Evolutionary conservation across 2,797 vertebrate species (phyloP), one percentile per base, ranked within the genome.

Genomic region (Otolemur crassicaudatus): DNA sequence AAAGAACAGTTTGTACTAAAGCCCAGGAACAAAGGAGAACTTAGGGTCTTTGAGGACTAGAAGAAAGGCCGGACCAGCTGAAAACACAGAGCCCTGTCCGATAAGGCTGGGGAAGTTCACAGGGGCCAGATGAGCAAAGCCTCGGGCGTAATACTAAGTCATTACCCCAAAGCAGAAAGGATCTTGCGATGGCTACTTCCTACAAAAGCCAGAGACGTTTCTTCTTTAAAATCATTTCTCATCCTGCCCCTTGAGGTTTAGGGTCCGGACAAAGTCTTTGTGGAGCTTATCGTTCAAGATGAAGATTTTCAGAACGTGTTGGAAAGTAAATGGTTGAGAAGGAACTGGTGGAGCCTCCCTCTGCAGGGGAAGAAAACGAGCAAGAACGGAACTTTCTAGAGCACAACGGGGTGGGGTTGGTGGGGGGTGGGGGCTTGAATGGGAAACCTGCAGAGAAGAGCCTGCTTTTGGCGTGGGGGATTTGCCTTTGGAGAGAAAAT

Each of bases 161-260:
- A 79, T 75, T 13, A 80, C 5, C 61, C 29, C 31, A 43, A 80
- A 95, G 79, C 25, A 76, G 0, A 16, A 70, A 70, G 34, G 3
- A 72, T 22, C 13, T 34, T 20, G 23, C 40, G 67, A 46, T 4
- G 70, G 23, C 12, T 90, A n/a, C 31, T 65, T 56, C 56, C 58
- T 80, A 23, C 37, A 49, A 88, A 95, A 58, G 23, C 56, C 27
- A 40, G 60, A 84, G 72, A 81, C 23, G 27, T 73, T 93, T 53
- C 49, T 91, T 90, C 81, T 79, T 31, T 34, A 76, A 90, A 89
- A 86, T 11, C 31, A 69, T 84, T 91, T 91, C 72, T 93, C 60
- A 72, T 11, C 43, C 12, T 17, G 27, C 67, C 69, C 76, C 69
- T 81, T 81, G 81, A 80, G 81, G 37, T 77, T 87, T n/a, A 82